Percentiles rank a stretch among this genome's conserved stretches.
Conservation (phyloP, 2,888 invertebrate species). For the Latheticus oryzae region DNA sequence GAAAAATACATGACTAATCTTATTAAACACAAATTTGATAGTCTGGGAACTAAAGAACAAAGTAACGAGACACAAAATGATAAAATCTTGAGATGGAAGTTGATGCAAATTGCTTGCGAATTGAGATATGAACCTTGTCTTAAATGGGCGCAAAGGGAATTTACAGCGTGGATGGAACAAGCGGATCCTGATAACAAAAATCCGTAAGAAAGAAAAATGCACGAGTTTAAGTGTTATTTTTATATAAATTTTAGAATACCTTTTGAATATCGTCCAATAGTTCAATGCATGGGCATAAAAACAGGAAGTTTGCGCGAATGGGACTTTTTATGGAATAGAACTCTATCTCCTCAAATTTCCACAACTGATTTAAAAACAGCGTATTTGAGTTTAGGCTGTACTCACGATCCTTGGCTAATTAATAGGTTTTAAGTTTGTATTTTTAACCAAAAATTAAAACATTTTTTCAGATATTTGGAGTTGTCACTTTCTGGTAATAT, state of each 20-base stretch:
- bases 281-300: slow-evolving; percentile 73
- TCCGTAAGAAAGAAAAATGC: too few species aligned
- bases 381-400: slow-evolving; percentile 67
- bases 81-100: slow-evolving; percentile 70
- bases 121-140: slow-evolving; percentile 70
- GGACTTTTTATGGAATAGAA: slow-evolving; percentile 76
- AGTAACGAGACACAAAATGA: slow-evolving; percentile 69
- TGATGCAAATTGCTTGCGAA: slow-evolving; percentile 72
- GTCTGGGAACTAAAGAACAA: slow-evolving; percentile 68
- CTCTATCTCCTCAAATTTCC: slow-evolving; percentile 71
- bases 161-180: slow-evolving; percentile 61
- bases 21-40: slow-evolving; percentile 62
- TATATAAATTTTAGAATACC: slow-evolving; percentile 68
- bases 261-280: slow-evolving; percentile 72
- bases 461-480: slow-evolving; percentile 59
- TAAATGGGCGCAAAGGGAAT: slow-evolving; percentile 67
- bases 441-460: background rate
- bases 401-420: slow-evolving; percentile 68
- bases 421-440: slow-evolving; percentile 63
- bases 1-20: slow-evolving; percentile 57
- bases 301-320: slow-evolving; percentile 76
- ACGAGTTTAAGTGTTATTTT: too few species aligned
- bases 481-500: slow-evolving; percentile 59
- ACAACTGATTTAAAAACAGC: slow-evolving; percentile 67
- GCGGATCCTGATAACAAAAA: slow-evolving; percentile 58